Evolutionary conservation across 2,113 vertebrate species (phyloP).

Genomic region (Erinaceus europaeus): DNA sequence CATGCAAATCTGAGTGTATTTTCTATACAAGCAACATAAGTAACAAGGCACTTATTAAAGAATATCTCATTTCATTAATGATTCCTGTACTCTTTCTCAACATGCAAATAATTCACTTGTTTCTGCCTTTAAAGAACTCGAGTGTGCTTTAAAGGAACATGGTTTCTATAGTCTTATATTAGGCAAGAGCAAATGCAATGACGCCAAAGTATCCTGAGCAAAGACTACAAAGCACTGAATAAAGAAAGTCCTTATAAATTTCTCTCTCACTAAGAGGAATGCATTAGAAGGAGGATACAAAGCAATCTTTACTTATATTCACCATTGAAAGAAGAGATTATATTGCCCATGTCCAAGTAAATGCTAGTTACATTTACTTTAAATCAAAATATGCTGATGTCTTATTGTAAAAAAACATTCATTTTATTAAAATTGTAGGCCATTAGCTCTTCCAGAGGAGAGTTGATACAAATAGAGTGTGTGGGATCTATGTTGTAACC

Average conservation of each 20-base stretch:
- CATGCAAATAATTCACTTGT: background rate
- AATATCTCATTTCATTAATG: background rate
- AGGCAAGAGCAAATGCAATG: background rate
- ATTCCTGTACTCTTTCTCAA: conserved; percentile 21
- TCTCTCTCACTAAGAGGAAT: background rate
- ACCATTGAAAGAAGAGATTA: background rate
- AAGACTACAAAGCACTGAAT: background rate
- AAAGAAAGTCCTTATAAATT: background rate
- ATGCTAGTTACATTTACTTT: background rate
- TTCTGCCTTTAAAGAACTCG: background rate
- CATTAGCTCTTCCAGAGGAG: no score
- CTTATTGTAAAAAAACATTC: background rate
- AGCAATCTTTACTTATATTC: background rate
- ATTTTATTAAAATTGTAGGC: background rate
- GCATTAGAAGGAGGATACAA: background rate
- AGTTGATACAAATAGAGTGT: no score
- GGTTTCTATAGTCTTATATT: background rate
- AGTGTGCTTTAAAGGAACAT: conserved; percentile 5
- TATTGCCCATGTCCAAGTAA: background rate
- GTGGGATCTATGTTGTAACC: no score
- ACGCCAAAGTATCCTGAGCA: background rate
- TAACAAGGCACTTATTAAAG: background rate
- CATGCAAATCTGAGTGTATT: conserved; percentile 13
- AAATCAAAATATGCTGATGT: background rate
- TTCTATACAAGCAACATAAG: background rate